phyloP scores from a whole-genome alignment of 2,888 invertebrate species.

The Drosophila borborema region DNA sequence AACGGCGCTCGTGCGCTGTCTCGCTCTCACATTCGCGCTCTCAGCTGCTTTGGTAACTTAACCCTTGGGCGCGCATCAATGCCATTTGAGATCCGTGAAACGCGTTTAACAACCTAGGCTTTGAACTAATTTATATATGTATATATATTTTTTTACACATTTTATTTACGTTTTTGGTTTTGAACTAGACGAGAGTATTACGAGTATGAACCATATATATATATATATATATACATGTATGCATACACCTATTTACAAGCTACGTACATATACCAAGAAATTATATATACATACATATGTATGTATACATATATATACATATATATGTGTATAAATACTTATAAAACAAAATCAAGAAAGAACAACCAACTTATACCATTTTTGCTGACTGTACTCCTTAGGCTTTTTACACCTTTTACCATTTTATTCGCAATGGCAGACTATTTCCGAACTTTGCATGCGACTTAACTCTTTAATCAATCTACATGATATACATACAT shows the following conservation, averaged over 20 bases:
- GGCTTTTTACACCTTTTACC: constrained; percentile 84
- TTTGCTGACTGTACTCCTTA: constrained; percentile 84
- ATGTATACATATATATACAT: background rate
- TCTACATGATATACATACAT: constrained; percentile 37
- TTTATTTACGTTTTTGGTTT: constrained; percentile 7
- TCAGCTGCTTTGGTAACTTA: constrained; percentile 22
- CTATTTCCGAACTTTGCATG: constrained; percentile 61
- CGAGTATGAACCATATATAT: constrained; percentile 44
- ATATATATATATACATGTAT: constrained; percentile 30
- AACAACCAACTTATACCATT: constrained; percentile 73
- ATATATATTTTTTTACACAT: background rate
- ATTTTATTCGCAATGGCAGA: constrained; percentile 65
- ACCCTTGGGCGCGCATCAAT: constrained; percentile 56
- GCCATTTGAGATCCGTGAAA: constrained; percentile 34
- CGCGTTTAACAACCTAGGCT: constrained; percentile 30
- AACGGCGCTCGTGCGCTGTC: background rate
- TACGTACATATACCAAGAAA: constrained; percentile 33
- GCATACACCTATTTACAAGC: constrained; percentile 65
- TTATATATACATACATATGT: constrained; percentile 20
- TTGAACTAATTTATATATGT: constrained; percentile 20
- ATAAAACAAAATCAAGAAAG: constrained; percentile 4
- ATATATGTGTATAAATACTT: no score
- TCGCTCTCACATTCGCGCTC: constrained; percentile 14
- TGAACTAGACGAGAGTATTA: constrained; percentile 25
- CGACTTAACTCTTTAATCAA: constrained; percentile 51